Percentiles rank a stretch among this genome's conserved stretches.
Evolutionary conservation across 2,888 invertebrate species (phyloP).

Genomic region (Pasiphila rectangulata): DNA sequence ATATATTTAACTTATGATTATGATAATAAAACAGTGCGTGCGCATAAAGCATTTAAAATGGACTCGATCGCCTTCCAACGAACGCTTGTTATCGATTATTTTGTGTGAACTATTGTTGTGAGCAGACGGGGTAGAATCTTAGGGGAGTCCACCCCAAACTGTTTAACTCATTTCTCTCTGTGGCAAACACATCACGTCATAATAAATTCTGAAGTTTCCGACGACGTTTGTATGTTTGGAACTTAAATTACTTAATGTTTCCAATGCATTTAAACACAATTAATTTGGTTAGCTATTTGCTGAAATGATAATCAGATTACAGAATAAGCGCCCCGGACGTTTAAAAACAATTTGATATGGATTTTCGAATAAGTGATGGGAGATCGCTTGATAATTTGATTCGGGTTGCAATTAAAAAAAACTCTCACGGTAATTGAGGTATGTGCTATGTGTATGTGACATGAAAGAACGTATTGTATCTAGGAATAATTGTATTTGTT

Average conservation of each 20-base stretch:
- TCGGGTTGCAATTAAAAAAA: too few species aligned
- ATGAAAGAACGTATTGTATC: too few species aligned
- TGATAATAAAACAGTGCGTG: constrained; percentile 38
- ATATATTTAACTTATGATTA: constrained; percentile 4
- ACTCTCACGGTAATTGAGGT: too few species aligned
- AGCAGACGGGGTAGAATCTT: constrained; percentile 66
- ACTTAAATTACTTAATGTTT: background rate
- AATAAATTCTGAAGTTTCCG: background rate
- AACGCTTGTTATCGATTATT: constrained; percentile 65
- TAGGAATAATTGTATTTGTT: too few species aligned
- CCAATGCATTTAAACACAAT: too few species aligned
- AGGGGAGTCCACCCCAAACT: constrained; percentile 51
- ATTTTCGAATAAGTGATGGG: too few species aligned
- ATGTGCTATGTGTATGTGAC: too few species aligned
- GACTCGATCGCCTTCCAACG: constrained; percentile 31
- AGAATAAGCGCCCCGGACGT: too few species aligned
- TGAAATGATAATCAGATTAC: too few species aligned
- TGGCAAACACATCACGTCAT: constrained; percentile 17
- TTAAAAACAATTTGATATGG: too few species aligned
- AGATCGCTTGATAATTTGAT: too few species aligned
- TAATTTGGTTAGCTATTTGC: too few species aligned
- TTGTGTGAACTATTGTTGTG: constrained; percentile 73
- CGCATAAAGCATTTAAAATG: constrained; percentile 35
- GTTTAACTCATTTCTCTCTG: constrained; percentile 21
- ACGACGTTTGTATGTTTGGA: background rate